Base-by-base conservation (phyloP, 2,888 invertebrate genomes). In the Tenthredo scrophulariae region DNA sequence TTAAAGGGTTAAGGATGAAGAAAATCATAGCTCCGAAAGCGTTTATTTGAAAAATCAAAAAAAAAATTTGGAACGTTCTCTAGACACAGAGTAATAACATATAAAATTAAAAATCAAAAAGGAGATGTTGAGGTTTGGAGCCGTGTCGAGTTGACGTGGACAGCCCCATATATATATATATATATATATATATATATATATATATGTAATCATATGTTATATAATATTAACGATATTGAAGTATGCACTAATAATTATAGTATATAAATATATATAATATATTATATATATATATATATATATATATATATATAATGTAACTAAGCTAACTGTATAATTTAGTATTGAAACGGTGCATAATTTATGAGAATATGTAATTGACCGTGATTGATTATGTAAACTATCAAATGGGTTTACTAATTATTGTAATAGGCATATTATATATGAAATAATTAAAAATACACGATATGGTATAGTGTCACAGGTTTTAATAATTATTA, bases 401-500 rank as follows among this genome's bases (percentile, higher is more conserved):
- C 84, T 65, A 80, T 80, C 67, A 26, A 65, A 84, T 84, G 77
- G 84, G 84, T 84, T 77, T 43, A 77, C 74, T 80, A 15, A 50
- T 77, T 46, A 77, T 50, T 54, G 54, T 46, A 46, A 22, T 80
- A 58, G 22, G 40, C 62, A 80, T 80, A 62, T 62, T 22, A 58
- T 54, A 79, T 58, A 79, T 58, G 33, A 77, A 54, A n/a, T 26
- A 50, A 54, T 77, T 18, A 54, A 54, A 7, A n/a, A 26, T 80
- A 80, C 62, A 62, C 80, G 58, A 80, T 58, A 18, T 62, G 80
- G 40, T 80, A 58, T 62, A 80, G 80, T 62, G 62, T 80, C 80
- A 80, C 80, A 80, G 62, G n/a, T 62, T 40, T 62, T 58, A n/a
- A 62, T 62, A n/a, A 62, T 62, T 62, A 80, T 80, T 58, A n/a